Evolutionary conservation across 2,797 vertebrate species (phyloP).

Genomic region (Phyllotis vaccarum): DNA sequence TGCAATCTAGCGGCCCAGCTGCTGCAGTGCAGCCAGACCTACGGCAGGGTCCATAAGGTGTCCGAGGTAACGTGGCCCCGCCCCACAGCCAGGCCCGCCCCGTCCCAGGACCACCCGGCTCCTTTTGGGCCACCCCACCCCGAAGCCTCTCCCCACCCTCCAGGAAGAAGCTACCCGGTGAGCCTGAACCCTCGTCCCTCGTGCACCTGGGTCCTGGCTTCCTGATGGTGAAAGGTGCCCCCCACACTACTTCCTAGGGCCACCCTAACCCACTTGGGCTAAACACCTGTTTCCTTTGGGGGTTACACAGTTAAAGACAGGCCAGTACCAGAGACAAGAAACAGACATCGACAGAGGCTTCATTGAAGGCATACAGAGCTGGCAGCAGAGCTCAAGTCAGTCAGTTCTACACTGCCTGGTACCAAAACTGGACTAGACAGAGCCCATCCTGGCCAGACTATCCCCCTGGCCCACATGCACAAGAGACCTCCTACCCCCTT

Average conservation of each 20-base stretch:
- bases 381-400: neutral
- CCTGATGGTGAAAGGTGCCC: neutral
- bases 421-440: neutral
- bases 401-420: neutral
- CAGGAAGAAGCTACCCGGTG: neutral
- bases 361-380: neutral
- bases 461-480: neutral
- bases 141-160: slow-evolving; percentile 23
- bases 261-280: neutral
- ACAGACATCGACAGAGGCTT: neutral
- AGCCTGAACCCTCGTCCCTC: neutral
- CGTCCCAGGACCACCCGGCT: neutral
- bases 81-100: slow-evolving; percentile 14
- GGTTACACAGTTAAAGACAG: neutral
- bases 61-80: slow-evolving; percentile 92
- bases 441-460: neutral
- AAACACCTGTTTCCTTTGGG: neutral
- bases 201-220: neutral
- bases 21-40: slow-evolving; percentile 97
- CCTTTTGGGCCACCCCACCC: slow-evolving; percentile 16
- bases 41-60: slow-evolving; percentile 94
- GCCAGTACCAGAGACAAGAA: neutral
- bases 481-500: neutral
- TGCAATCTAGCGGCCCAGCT: slow-evolving; percentile 97
- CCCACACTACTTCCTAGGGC: neutral